Conservation (phyloP, 2,797 vertebrate species). For the Peromyscus melanophrys region DNA sequence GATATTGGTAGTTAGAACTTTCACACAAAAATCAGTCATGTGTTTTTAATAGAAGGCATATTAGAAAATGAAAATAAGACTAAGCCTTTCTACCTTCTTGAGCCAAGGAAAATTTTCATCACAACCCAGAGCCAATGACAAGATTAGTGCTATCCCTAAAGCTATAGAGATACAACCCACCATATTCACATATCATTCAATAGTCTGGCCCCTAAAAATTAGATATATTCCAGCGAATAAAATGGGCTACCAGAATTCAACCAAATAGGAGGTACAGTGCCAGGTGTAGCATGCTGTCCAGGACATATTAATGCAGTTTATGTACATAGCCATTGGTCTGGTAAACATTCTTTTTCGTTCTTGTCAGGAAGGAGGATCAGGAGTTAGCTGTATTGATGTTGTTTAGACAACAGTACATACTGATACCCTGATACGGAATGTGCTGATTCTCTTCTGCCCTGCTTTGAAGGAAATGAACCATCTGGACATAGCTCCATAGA, state of each 20-base stretch:
- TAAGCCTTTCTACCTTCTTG: not conserved
- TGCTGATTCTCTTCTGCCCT: constrained; percentile 1
- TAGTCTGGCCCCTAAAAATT: not conserved
- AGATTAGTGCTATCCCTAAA: not conserved
- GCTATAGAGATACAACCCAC: not conserved
- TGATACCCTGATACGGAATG: not conserved
- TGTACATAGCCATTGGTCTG: not conserved
- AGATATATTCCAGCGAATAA: not conserved
- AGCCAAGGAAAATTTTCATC: not conserved
- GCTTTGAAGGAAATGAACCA: constrained; percentile 14
- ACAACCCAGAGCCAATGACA: not conserved
- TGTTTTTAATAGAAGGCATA: not conserved
- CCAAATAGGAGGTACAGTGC: not conserved
- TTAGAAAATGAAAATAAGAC: not conserved
- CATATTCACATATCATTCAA: not conserved
- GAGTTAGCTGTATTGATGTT: not conserved
- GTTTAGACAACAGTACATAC: not conserved
- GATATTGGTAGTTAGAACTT: not conserved
- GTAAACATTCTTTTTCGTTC: not conserved
- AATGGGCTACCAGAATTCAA: constrained; percentile 2
- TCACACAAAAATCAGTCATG: not conserved
- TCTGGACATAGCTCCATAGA: not conserved
- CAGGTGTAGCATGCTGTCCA: not conserved
- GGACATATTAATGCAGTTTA: not conserved
- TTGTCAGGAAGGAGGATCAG: not conserved